Conservation (phyloP, 2,797 vertebrate genomes). For the Eurystomus glaucurus region DNA sequence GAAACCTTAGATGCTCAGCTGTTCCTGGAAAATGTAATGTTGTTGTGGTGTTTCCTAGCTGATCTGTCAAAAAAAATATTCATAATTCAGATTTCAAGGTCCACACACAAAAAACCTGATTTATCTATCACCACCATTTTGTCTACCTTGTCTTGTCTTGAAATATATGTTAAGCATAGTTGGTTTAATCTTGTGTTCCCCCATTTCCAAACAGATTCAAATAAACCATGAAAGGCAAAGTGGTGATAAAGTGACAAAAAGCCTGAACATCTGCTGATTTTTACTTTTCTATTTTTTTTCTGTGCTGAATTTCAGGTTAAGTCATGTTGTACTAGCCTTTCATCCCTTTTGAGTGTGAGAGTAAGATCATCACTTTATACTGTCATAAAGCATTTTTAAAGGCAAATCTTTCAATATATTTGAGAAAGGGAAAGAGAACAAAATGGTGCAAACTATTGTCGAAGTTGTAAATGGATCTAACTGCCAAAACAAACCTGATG, state of each 20-base stretch:
- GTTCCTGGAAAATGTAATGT: neutral
- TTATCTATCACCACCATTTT: neutral
- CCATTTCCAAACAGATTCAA: neutral
- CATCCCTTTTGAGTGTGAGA: neutral
- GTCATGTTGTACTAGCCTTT: neutral
- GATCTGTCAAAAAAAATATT: neutral
- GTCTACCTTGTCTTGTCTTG: neutral
- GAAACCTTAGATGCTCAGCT: neutral
- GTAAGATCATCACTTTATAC: neutral
- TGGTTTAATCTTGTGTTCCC: neutral
- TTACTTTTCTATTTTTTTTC: neutral
- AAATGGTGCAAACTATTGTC: neutral
- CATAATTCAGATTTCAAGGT: neutral
- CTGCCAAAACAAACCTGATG: slow-evolving; percentile 42
- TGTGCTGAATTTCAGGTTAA: neutral
- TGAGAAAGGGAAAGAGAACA: neutral
- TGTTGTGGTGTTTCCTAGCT: neutral
- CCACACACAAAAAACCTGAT: neutral
- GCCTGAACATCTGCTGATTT: neutral
- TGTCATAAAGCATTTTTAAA: slow-evolving; percentile 18
- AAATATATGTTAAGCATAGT: neutral
- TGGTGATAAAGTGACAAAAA: neutral
- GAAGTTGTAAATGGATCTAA: slow-evolving; percentile 22
- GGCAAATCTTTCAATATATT: slow-evolving; percentile 23
- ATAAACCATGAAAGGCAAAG: neutral